Conservation (phyloP, 2,797 vertebrate genomes). For the Leucoraja ocellata region DNA sequence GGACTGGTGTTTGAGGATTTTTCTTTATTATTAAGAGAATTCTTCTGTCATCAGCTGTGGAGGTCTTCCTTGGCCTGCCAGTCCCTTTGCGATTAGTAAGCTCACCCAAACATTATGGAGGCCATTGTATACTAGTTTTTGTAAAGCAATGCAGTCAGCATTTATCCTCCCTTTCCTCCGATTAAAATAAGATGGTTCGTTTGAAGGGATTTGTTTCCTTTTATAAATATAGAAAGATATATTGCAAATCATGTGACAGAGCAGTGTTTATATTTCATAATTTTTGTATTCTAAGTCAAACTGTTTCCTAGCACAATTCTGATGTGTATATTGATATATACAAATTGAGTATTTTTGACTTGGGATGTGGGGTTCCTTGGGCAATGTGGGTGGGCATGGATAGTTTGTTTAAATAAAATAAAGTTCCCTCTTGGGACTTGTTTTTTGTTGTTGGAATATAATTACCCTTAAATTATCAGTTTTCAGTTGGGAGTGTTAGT, state of each 20-base stretch:
- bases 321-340: background rate
- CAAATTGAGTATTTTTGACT: constrained; percentile 3
- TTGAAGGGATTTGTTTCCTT: background rate
- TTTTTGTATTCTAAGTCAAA: constrained; percentile 52
- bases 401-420: background rate
- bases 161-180: constrained; percentile 41
- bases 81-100: no score
- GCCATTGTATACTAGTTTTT: background rate
- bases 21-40: no score
- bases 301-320: constrained; percentile 11
- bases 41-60: no score
- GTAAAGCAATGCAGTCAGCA: constrained; percentile 30
- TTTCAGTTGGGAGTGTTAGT: constrained; percentile 42
- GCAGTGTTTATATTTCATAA: constrained; percentile 53
- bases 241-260: constrained; percentile 43
- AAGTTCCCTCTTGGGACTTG: background rate
- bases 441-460: constrained; percentile 34
- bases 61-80: no score
- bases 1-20: no score
- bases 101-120: no score
- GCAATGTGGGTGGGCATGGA: constrained; percentile 44
- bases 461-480: constrained; percentile 45
- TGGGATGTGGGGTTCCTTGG: background rate
- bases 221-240: constrained; percentile 33
- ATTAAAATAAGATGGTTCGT: constrained; percentile 42